phyloP scores from a whole-genome alignment of 2,888 invertebrate genomes.

The Tipula lateralis region DNA sequence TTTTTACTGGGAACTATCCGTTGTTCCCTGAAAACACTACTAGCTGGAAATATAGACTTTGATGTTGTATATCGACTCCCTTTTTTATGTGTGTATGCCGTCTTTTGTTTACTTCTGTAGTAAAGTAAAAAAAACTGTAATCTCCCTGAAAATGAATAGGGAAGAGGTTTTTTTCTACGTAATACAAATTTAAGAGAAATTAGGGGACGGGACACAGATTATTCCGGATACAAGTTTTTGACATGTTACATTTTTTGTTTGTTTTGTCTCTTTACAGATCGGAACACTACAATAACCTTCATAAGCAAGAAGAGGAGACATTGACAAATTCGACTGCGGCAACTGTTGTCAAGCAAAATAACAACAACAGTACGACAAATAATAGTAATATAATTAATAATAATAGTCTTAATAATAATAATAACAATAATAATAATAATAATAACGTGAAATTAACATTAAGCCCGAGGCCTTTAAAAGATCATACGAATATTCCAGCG shows the following conservation, averaged over 20 bases:
- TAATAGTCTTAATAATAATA: background rate
- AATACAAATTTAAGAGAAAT: background rate
- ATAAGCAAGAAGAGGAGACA: conserved; percentile 52
- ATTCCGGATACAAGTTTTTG: conserved; percentile 19
- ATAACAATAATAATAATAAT: conserved; percentile 14
- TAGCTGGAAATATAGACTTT: background rate
- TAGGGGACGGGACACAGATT: background rate
- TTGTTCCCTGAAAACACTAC: background rate
- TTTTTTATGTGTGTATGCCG: background rate
- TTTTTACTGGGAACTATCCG: background rate
- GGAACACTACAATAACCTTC: conserved; percentile 57
- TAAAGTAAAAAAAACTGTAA: background rate
- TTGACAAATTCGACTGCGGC: conserved; percentile 44
- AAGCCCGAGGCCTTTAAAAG: conserved; percentile 41
- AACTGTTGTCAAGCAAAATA: conserved; percentile 40
- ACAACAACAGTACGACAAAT: conserved; percentile 32
- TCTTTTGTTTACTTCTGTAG: background rate
- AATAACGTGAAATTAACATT: background rate
- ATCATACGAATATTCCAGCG: conserved; percentile 44
- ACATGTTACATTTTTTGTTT: background rate
- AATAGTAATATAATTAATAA: conserved; percentile 28
- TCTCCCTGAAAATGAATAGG: background rate
- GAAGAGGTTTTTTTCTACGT: background rate
- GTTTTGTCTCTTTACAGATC: conserved; percentile 51
- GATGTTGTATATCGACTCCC: background rate